Percentiles rank a stretch among this genome's conserved stretches.
Evolutionary conservation across 2,113 vertebrate genomes (phyloP).

Genomic region (Dissostichus mawsoni): DNA sequence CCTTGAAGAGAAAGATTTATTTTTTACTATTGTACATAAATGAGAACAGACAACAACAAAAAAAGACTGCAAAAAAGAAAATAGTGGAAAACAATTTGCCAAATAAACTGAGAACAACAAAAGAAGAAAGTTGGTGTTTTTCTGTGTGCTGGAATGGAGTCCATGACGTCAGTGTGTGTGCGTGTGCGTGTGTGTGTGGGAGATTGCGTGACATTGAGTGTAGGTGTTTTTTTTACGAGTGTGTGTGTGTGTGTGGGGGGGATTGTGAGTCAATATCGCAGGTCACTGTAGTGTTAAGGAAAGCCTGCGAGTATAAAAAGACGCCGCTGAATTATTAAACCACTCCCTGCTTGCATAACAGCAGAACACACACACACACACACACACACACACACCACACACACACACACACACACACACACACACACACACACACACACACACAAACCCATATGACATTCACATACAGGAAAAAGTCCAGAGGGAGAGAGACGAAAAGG

Average conservation of each 20-base stretch:
- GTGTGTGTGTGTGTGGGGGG: slow-evolving; percentile 29
- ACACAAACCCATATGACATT: slow-evolving; percentile 1
- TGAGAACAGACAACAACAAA: slow-evolving; percentile 28
- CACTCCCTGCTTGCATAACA: slow-evolving; percentile 59
- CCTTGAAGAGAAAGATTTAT: slow-evolving; percentile 79
- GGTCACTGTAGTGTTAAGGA: slow-evolving; percentile 59
- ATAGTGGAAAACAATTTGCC: slow-evolving; percentile 70
- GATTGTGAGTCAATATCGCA: slow-evolving; percentile 37
- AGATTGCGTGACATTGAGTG: slow-evolving; percentile 36
- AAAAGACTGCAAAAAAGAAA: slow-evolving; percentile 40
- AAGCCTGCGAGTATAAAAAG: slow-evolving; percentile 40
- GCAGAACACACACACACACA: background rate
- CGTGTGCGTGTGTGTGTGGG: background rate
- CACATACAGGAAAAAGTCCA: slow-evolving; percentile 2
- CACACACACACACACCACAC: too few species aligned
- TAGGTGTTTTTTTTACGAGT: slow-evolving; percentile 16
- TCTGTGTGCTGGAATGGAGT: slow-evolving; percentile 3
- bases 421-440: background rate
- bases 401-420: too few species aligned
- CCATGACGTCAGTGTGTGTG: slow-evolving; percentile 5
- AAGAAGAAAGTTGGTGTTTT: slow-evolving; percentile 9
- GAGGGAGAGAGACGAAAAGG: background rate
- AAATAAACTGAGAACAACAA: slow-evolving; percentile 72
- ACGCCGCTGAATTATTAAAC: slow-evolving; percentile 69
- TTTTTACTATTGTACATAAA: slow-evolving; percentile 82